Base-by-base conservation (phyloP, 2,113 vertebrate genomes). In the Hyperoodon ampullatus region DNA sequence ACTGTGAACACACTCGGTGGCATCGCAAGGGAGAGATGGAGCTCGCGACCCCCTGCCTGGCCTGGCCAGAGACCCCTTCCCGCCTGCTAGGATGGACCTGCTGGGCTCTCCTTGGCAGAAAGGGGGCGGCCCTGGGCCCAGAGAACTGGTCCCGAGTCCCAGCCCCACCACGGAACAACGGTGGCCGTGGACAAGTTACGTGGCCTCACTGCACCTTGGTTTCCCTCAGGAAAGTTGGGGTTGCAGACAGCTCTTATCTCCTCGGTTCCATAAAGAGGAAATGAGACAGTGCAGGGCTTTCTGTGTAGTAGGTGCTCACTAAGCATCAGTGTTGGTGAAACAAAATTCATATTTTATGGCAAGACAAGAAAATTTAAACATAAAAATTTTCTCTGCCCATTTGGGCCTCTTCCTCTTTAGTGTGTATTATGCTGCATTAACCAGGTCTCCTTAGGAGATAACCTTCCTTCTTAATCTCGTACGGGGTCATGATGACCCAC, bases 231-330 rank as follows among this genome's bases (percentile, higher is more conserved):
- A 77, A 26, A 50, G 50, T 23, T 28, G 30, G 33, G 84, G n/a
- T 9, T 2, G 18, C 5, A 0, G 0, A 3, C 18, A 4, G 3
- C 77, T 19, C 33, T 58, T 30, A 16, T 8, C 11, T 42, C 44
- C 24, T 63, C 8, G 0, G 15, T 33, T 60, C 68, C 9, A 0
- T 15, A 15, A 82, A n/a, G 58, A 21, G 44, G 47, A 39, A 39
- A 55, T 18, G 82, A 55, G 55, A 33, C 5, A 0, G 23, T 13
- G 50, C 7, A 10, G 39, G 75, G 70, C 70, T 33, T 72, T 72
- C 65, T 18, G 16, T 2, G 2, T 3, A 35, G 24, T 9, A 47
- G 26, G 39, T 9, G 0, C 39, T 60, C 24, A 8, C 5, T 6
- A 35, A 10, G 19, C 39, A 19, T 35, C 60, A 4, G 70, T 15